Percentiles rank a stretch among this genome's conserved stretches.
phyloP scores from a whole-genome alignment of 2,113 vertebrate genomes.

The Hucho hucho region DNA sequence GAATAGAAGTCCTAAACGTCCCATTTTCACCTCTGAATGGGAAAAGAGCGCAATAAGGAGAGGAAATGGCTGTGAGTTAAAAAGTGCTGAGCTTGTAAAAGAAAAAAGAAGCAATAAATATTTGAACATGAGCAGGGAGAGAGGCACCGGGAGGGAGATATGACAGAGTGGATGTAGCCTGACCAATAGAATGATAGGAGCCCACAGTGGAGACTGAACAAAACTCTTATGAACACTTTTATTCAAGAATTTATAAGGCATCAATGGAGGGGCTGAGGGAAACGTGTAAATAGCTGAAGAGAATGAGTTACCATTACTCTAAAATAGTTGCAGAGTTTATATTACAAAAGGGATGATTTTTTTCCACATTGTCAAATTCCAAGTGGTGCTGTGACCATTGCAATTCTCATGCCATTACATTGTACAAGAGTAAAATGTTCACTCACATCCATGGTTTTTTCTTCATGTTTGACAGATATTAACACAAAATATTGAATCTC shows the following conservation, averaged over 20 bases:
- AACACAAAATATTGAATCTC: constrained; percentile 52
- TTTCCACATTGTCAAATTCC: constrained; percentile 46
- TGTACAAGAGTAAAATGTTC: constrained; percentile 25
- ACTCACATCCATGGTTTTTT: constrained; percentile 21
- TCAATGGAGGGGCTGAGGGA: constrained; percentile 48
- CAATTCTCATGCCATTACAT: constrained; percentile 47
- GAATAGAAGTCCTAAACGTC: constrained; percentile 33
- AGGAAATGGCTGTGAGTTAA: constrained; percentile 26
- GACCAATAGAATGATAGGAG: constrained; percentile 58
- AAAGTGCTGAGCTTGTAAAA: constrained; percentile 55
- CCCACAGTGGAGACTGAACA: constrained; percentile 53
- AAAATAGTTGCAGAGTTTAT: constrained; percentile 48
- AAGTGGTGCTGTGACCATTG: constrained; percentile 62
- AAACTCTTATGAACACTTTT: constrained; percentile 55
- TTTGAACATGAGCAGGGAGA: constrained; percentile 67
- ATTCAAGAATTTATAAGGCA: constrained; percentile 63
- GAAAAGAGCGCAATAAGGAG: constrained; percentile 24
- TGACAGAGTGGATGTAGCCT: constrained; percentile 64
- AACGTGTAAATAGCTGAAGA: constrained; percentile 66
- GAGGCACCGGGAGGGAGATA: constrained; percentile 46
- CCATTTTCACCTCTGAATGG: constrained; percentile 46
- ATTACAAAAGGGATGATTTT: constrained; percentile 32
- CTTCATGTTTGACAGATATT: constrained; percentile 52
- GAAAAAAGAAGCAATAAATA: constrained; percentile 79
- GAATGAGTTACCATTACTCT: constrained; percentile 37